Evolutionary conservation across 1,140 invertebrate genomes (phyloP).

Genomic region (Prorops nasuta): DNA sequence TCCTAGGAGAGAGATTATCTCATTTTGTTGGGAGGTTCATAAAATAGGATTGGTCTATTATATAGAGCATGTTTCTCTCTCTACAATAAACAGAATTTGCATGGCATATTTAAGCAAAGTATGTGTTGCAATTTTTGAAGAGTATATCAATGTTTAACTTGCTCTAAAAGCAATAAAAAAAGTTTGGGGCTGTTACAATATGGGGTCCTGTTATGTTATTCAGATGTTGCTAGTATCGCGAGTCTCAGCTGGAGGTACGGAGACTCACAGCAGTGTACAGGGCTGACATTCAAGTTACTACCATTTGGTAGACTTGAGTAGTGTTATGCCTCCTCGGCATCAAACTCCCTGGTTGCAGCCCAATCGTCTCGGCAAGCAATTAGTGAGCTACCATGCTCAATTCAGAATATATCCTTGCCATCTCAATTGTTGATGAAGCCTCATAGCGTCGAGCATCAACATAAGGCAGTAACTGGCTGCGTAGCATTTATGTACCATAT

Average conservation of each 20-base stretch:
- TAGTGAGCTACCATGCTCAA: slow-evolving; percentile 49
- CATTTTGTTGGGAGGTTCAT: too few species aligned
- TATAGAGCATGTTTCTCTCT: too few species aligned
- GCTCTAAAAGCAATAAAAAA: slow-evolving; percentile 28
- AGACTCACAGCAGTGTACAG: slow-evolving; percentile 40
- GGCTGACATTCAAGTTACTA: slow-evolving; percentile 53
- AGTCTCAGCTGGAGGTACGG: slow-evolving; percentile 45
- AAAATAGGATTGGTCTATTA: too few species aligned
- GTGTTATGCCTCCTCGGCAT: slow-evolving; percentile 51
- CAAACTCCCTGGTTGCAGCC: slow-evolving; percentile 43
- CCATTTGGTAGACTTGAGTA: slow-evolving; percentile 50
- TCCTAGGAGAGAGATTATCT: too few species aligned
- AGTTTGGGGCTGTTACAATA: slow-evolving; percentile 38
- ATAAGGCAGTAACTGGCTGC: slow-evolving; percentile 54
- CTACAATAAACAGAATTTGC: too few species aligned
- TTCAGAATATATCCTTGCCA: slow-evolving; percentile 46
- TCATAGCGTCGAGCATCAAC: slow-evolving; percentile 48
- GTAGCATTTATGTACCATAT: slow-evolving; percentile 57
- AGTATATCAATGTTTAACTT: slow-evolving; percentile 25
- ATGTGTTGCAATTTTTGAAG: slow-evolving; percentile 6
- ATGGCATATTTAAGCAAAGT: slow-evolving; percentile 29
- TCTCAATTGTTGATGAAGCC: slow-evolving; percentile 52
- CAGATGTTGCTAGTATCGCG: slow-evolving; percentile 51
- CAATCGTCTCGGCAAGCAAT: slow-evolving; percentile 46
- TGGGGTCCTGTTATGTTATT: slow-evolving; percentile 42